phyloP scores from a whole-genome alignment of 2,797 vertebrate genomes.

The Myotis daubentonii region DNA sequence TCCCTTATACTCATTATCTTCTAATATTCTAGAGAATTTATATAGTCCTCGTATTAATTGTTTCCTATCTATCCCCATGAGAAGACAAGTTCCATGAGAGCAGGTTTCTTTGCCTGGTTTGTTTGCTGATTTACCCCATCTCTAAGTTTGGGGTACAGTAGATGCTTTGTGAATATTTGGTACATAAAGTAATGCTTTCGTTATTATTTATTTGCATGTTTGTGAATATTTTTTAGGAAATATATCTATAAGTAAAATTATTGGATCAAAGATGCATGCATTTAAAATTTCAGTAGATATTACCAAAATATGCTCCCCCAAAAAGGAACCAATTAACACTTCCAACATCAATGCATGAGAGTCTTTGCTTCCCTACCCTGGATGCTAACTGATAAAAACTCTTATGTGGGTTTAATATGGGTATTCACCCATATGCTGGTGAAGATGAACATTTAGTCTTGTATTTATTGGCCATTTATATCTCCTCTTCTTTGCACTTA shows the following conservation, averaged over 20 bases:
- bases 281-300: not conserved
- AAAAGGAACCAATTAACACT: not conserved
- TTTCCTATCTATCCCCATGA: not conserved
- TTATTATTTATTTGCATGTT: not conserved
- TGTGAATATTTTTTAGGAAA: conserved; percentile 20
- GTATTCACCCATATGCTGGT: not conserved
- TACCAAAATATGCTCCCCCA: not conserved
- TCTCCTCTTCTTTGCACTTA: conserved; percentile 8
- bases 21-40: not conserved
- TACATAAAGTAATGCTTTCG: not conserved
- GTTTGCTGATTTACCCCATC: not conserved
- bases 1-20: not conserved
- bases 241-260: not conserved
- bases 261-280: not conserved
- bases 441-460: not conserved
- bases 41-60: not conserved
- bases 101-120: not conserved
- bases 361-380: not conserved
- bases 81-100: not conserved
- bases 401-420: not conserved
- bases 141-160: not conserved
- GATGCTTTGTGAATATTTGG: not conserved
- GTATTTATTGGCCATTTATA: not conserved
- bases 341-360: not conserved
- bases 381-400: not conserved